A percentile compares a stretch with the other conserved stretches of the same genome.
These are phyloP conservation scores for Diorhabda elongata DNA, from an alignment of 1,140 invertebrate genomes.

Conservation along the genomic window DNA sequence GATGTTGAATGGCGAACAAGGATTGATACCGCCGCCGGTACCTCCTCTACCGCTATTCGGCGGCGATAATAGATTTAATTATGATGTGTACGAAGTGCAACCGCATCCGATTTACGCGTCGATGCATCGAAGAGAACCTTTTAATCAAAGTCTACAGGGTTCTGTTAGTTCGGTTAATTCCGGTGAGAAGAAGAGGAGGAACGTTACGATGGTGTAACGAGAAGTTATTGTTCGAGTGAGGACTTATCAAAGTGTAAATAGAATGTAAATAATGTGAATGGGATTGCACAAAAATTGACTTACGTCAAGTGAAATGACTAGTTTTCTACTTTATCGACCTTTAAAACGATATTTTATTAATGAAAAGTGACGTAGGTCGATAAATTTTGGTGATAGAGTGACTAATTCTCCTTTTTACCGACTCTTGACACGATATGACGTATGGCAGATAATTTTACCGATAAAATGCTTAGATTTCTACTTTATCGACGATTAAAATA, in stretches of 20 bases:
- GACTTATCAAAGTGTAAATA: conserved; percentile 33
- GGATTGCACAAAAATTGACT: too few relatives aligned
- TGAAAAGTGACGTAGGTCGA: too few relatives aligned
- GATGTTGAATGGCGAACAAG: conserved; percentile 35
- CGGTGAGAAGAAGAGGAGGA: conserved; percentile 52
- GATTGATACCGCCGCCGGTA: conserved; percentile 41
- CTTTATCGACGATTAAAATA: too few relatives aligned
- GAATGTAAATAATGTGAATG: conserved; percentile 15
- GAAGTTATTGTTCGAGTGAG: conserved; percentile 37
- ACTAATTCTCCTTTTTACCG: too few relatives aligned
- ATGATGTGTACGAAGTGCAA: conserved; percentile 46
- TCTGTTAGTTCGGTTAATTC: conserved; percentile 55
- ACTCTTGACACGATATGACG: too few relatives aligned
- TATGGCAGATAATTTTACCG: too few relatives aligned
- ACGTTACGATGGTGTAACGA: conserved; percentile 57
- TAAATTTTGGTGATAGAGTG: too few relatives aligned
- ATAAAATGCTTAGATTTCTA: too few relatives aligned
- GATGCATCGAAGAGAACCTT: conserved; percentile 47
- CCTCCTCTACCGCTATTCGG: conserved; percentile 45
- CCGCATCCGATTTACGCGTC: conserved; percentile 44
- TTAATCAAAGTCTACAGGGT: conserved; percentile 54
- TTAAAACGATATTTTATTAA: too few relatives aligned
- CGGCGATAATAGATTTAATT: conserved; percentile 41
- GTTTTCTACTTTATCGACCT: too few relatives aligned
- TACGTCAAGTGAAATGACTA: too few relatives aligned